phyloP scores from a whole-genome alignment of 2,888 invertebrate species.

The Tuberolachnus salignus region DNA sequence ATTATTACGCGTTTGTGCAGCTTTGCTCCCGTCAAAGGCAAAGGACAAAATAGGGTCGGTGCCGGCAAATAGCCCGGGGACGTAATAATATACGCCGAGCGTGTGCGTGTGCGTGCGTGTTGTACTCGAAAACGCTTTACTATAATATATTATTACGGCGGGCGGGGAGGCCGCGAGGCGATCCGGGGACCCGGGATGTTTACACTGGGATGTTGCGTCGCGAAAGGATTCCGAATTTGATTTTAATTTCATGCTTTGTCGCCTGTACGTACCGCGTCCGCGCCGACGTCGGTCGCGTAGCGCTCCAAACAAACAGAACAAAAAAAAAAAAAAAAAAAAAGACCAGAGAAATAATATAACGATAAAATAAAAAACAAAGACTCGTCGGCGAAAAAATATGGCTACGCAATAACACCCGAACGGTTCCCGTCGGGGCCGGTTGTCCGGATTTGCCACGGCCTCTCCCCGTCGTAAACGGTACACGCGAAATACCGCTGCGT shows the following conservation, averaged over 20 bases:
- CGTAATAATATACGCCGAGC: slow-evolving; percentile 45
- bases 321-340: too few species aligned
- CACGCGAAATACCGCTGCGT: too few species aligned
- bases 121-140: slow-evolving; percentile 28
- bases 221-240: slow-evolving; percentile 45
- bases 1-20: neutral
- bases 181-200: slow-evolving; percentile 25
- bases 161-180: neutral
- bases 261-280: neutral
- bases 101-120: neutral
- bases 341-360: too few species aligned
- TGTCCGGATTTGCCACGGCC: too few species aligned
- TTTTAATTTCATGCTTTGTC: slow-evolving; percentile 57
- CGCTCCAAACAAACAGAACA: slow-evolving; percentile 2
- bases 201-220: slow-evolving; percentile 1
- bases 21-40: slow-evolving; percentile 31
- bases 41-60: slow-evolving; percentile 30
- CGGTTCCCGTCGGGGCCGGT: too few species aligned
- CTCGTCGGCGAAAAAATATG: too few species aligned
- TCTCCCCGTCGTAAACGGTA: too few species aligned
- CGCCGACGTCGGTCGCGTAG: slow-evolving; percentile 10
- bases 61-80: slow-evolving; percentile 47
- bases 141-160: neutral
- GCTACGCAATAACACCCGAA: too few species aligned
- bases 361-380: too few species aligned